phyloP scores from a whole-genome alignment of 2,113 vertebrate species.

The Muntiacus reevesi region DNA sequence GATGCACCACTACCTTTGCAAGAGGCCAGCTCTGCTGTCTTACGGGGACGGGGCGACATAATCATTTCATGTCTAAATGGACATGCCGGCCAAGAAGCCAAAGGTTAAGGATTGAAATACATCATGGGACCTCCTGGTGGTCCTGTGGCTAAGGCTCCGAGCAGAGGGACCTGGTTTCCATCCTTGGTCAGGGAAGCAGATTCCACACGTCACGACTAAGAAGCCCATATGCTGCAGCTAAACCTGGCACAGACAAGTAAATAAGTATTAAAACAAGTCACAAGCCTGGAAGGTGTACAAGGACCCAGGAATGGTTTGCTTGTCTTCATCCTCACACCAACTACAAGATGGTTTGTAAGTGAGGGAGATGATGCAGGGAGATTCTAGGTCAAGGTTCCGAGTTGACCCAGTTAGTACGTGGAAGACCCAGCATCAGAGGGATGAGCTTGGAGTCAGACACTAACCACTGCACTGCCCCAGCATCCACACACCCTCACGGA shows the following conservation, averaged over 20 bases:
- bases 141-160: neutral
- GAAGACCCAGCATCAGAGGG: no score
- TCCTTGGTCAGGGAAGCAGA: neutral
- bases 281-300: neutral
- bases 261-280: neutral
- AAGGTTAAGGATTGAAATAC: no score
- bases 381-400: neutral
- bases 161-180: neutral
- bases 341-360: neutral
- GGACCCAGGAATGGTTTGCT: fast-evolving
- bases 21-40: no score
- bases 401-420: fast-evolving
- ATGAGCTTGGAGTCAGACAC: neutral
- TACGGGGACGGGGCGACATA: no score
- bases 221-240: neutral
- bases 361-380: neutral
- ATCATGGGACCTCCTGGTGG: neutral
- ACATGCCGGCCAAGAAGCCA: neutral
- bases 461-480: neutral
- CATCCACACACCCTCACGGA: fast-evolving
- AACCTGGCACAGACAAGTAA: neutral
- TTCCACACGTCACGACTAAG: neutral
- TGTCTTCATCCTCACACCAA: neutral
- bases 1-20: no score
- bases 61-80: neutral